These are phyloP conservation scores for Agrotis ipsilon DNA, from an alignment of 2,888 invertebrate species.

Conservation along the genomic window DNA sequence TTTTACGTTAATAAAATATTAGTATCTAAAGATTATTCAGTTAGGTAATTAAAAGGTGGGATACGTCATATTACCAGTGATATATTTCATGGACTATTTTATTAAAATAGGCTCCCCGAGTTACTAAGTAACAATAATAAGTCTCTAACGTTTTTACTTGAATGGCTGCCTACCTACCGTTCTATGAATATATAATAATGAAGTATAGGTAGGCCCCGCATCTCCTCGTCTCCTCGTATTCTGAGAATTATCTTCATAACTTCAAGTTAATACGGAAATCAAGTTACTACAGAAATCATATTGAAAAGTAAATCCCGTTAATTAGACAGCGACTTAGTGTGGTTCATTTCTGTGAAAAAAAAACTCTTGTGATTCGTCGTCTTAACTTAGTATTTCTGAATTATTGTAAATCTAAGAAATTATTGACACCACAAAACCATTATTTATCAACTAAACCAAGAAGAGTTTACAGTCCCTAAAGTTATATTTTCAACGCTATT, in stretches of 20 bases:
- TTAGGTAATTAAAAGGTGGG: background rate
- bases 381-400: constrained; percentile 2
- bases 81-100: background rate
- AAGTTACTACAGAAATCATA: background rate
- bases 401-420: constrained; percentile 8
- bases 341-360: background rate
- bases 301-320: constrained; percentile 8
- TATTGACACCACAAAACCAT: constrained; percentile 27
- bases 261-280: background rate
- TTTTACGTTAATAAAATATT: too few species aligned
- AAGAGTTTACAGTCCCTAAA: constrained; percentile 21
- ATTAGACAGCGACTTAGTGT: background rate
- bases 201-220: background rate
- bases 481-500: constrained; percentile 38
- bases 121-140: background rate
- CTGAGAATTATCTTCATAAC: constrained; percentile 3
- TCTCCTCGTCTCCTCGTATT: constrained; percentile 6
- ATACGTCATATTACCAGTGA: background rate
- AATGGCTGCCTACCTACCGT: background rate
- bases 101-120: background rate
- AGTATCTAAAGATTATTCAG: too few species aligned
- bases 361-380: background rate
- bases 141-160: background rate
- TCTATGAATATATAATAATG: background rate
- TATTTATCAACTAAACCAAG: constrained; percentile 15